Conservation (phyloP, 1,140 invertebrate species). For the Drosophila melanogaster region Release_6_plus_ISO1_MT NT_033777.3:22554501-22555000, state of each 20-base stretch:
- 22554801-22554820: neutral
- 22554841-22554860: slow-evolving; percentile 87
- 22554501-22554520: slow-evolving; percentile 44
- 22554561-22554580: slow-evolving; percentile 65
- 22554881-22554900: slow-evolving; percentile 88
- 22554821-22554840: slow-evolving; percentile 88
- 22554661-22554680: no score
- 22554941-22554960: slow-evolving; percentile 88
- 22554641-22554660: slow-evolving; percentile 47
- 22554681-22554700: slow-evolving; percentile 29
- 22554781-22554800: neutral
- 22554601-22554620: slow-evolving; percentile 52
- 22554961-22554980: slow-evolving; percentile 91
- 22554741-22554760: slow-evolving; percentile 77
- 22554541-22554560: slow-evolving; percentile 76
- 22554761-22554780: slow-evolving; percentile 34
- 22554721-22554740: slow-evolving; percentile 80
- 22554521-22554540: slow-evolving; percentile 79
- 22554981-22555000: slow-evolving; percentile 88
- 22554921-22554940: slow-evolving; percentile 90
- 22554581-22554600: slow-evolving; percentile 46
- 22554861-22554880: slow-evolving; percentile 86
- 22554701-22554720: slow-evolving; percentile 80
- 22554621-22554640: slow-evolving; percentile 33
- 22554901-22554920: slow-evolving; percentile 89